These are phyloP conservation scores for Selenia dentaria DNA, from an alignment of 2,888 invertebrate species.

Conservation along the genomic window DNA sequence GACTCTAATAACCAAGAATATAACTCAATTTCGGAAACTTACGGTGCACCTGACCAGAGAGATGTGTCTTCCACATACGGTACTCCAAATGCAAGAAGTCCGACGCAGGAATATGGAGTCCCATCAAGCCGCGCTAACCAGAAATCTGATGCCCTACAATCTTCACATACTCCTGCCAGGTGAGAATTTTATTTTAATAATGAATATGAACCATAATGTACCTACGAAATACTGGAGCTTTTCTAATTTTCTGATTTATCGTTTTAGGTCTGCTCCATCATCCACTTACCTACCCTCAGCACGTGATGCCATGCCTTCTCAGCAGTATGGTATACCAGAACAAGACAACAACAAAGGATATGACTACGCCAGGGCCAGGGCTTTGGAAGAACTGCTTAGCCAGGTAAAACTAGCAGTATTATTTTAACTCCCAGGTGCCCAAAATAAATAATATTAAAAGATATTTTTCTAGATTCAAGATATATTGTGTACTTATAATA, in stretches of 20 bases:
- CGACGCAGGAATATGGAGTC: slow-evolving; percentile 75
- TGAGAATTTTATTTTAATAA: slow-evolving; percentile 20
- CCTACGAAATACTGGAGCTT: too few species aligned
- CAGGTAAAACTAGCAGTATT: slow-evolving; percentile 45
- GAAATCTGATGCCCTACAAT: slow-evolving; percentile 55
- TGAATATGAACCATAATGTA: too few species aligned
- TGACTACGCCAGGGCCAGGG: slow-evolving; percentile 48
- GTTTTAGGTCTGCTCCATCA: slow-evolving; percentile 51
- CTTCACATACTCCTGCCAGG: slow-evolving; percentile 58
- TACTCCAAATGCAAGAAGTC: slow-evolving; percentile 49
- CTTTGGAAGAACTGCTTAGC: slow-evolving; percentile 53
- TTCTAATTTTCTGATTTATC: background rate
- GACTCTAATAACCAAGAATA: slow-evolving; percentile 35
- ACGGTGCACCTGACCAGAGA: slow-evolving; percentile 47
- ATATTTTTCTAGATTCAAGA: too few species aligned
- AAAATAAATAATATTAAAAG: too few species aligned
- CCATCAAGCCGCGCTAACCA: slow-evolving; percentile 54
- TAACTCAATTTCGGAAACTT: slow-evolving; percentile 47
- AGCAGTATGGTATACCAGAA: slow-evolving; percentile 67
- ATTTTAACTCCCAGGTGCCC: too few species aligned
- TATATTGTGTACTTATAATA: too few species aligned
- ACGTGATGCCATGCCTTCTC: slow-evolving; percentile 58
- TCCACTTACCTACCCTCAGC: slow-evolving; percentile 52
- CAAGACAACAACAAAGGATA: slow-evolving; percentile 62
- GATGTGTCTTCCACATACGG: slow-evolving; percentile 66